Percentiles rank a stretch among this genome's conserved stretches.
These are phyloP conservation scores for Jaculus jaculus DNA, from an alignment of 2,113 vertebrate genomes.

Conservation along the genomic window DNA sequence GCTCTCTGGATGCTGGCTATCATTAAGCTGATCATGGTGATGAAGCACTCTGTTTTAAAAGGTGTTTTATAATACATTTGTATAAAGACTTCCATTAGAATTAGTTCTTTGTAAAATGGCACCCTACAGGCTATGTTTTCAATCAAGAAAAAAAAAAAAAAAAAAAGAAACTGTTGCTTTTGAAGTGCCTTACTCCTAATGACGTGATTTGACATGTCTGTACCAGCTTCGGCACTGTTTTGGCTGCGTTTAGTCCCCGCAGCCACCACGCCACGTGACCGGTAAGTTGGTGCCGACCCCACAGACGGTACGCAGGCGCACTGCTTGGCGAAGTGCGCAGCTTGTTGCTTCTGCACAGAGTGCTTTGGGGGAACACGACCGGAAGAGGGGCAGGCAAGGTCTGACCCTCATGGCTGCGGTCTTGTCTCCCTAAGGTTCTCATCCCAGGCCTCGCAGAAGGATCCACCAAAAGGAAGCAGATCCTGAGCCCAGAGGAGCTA, in stretches of 20 bases:
- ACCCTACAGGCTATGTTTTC: neutral
- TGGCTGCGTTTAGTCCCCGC: neutral
- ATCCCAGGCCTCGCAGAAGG: constrained; percentile 76
- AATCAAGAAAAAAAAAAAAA: neutral
- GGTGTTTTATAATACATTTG: neutral
- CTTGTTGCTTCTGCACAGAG: neutral
- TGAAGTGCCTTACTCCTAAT: neutral
- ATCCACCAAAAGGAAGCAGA: constrained; percentile 84
- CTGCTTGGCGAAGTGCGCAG: neutral
- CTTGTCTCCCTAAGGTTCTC: constrained; percentile 81
- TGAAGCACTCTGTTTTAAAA: neutral
- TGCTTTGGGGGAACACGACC: neutral
- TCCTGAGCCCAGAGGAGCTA: constrained; percentile 87
- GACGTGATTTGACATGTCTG: neutral
- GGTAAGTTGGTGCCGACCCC: neutral
- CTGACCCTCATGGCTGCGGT: neutral
- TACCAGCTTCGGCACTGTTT: neutral
- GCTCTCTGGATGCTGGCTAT: neutral
- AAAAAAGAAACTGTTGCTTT: neutral
- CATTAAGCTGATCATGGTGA: neutral
- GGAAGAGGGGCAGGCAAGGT: neutral
- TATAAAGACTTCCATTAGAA: constrained; percentile 36
- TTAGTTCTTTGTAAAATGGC: neutral
- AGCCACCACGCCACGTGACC: neutral
- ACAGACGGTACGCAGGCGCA: neutral